Conservation (phyloP, 2,113 vertebrate genomes). For the Xenopus laevis region DNA sequence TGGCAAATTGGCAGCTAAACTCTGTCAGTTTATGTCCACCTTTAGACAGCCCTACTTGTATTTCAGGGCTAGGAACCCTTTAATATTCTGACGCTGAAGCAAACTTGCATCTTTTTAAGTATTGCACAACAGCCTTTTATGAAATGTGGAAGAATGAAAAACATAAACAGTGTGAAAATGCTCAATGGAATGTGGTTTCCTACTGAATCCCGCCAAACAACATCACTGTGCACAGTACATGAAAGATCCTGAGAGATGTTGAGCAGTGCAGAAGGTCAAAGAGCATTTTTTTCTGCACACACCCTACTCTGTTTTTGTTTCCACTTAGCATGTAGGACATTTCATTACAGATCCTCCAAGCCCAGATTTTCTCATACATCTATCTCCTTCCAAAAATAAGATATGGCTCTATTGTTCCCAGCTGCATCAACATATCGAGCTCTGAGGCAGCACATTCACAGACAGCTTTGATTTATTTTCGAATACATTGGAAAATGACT, state of each 20-base stretch:
- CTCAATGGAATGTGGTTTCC: neutral
- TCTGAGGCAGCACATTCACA: conserved; percentile 16
- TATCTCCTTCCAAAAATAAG: conserved; percentile 44
- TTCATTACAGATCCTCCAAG: conserved; percentile 26
- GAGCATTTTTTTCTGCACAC: conserved; percentile 21
- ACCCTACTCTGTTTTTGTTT: conserved; percentile 36
- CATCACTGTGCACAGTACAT: too few species aligned
- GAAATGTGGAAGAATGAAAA: neutral
- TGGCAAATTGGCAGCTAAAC: too few species aligned
- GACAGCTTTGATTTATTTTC: conserved; percentile 44
- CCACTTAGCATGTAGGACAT: conserved; percentile 17
- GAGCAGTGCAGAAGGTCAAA: conserved; percentile 23
- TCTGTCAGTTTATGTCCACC: too few species aligned
- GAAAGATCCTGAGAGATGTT: neutral
- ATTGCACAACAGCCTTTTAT: neutral
- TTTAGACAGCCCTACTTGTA: too few species aligned
- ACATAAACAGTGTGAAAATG: neutral
- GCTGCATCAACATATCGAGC: conserved; percentile 37
- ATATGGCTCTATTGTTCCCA: conserved; percentile 44
- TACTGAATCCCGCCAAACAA: neutral
- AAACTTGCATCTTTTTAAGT: neutral
- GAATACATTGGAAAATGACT: conserved; percentile 22
- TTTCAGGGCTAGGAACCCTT: too few species aligned
- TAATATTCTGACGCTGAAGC: too few species aligned
- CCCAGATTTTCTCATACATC: conserved; percentile 33